Percentiles rank a stretch among this genome's conserved stretches.
These are phyloP conservation scores for Cheilosia soror DNA, from an alignment of 2,888 invertebrate genomes.

Conservation along the genomic window DNA sequence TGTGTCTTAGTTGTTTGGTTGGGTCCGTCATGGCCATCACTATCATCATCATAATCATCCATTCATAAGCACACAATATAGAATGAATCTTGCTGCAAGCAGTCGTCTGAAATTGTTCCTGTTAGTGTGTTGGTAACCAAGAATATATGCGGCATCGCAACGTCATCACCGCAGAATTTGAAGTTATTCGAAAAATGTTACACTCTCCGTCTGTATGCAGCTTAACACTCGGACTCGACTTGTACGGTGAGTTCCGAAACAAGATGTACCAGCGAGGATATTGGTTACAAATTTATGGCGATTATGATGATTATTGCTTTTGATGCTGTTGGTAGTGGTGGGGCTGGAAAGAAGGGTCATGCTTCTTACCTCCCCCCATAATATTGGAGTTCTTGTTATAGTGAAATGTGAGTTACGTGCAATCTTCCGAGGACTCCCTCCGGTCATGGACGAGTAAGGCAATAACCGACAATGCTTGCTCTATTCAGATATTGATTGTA, in stretches of 20 bases:
- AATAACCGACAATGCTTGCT: not conserved
- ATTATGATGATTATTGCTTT: slow-evolving; percentile 1
- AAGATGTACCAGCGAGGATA: slow-evolving; percentile 17
- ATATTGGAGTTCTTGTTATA: not conserved
- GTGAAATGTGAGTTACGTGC: slow-evolving; percentile 6
- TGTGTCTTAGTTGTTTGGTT: slow-evolving; percentile 8
- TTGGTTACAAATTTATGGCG: not conserved
- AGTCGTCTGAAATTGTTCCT: not conserved
- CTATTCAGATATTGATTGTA: not conserved
- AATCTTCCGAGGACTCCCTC: not conserved
- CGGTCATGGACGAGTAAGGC: not conserved
- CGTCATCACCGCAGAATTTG: slow-evolving; percentile 29
- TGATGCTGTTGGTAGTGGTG: not conserved
- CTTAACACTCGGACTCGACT: not conserved
- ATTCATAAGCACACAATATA: slow-evolving; percentile 21
- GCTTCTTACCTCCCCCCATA: not conserved
- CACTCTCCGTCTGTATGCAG: not conserved
- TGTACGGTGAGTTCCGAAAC: slow-evolving; percentile 1
- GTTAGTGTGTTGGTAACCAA: not conserved
- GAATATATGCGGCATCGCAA: slow-evolving; percentile 5
- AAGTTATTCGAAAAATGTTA: slow-evolving; percentile 49
- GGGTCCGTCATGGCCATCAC: slow-evolving; percentile 19
- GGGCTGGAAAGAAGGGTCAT: slow-evolving; percentile 6
- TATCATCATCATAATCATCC: slow-evolving; percentile 49
- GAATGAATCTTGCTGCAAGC: not conserved